Base-by-base conservation (phyloP, 1,140 invertebrate species). In the Nomia melanderi region DNA sequence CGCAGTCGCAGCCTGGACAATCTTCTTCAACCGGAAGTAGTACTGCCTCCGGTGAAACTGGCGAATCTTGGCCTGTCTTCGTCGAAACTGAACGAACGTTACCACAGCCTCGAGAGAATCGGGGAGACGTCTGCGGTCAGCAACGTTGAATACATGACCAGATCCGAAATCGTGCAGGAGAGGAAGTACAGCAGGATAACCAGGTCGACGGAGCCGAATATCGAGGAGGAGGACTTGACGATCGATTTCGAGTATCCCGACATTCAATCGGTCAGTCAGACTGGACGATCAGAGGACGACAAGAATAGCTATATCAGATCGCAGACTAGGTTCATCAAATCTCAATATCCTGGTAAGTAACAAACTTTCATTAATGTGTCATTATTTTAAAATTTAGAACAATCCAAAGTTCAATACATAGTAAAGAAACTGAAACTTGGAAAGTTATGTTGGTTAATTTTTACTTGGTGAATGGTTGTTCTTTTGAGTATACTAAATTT, bases 1-100 rank as follows among this genome's bases (percentile, higher is more conserved):
- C 93, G 96, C 8, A 97, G 96, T 72, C 93, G 96, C 85, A 97
- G 96, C 69, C 90, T 98, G 36, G 97, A 97, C 86, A 97, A 98
- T 91, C 89, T 98, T 1, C 89, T 97, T 4, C 94, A 94, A 56
- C 89, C 93, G 1, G 94, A 94, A 84, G 88, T 93, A 14, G 74
- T 91, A 0, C 71, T 90, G 44, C 85, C 93, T 0, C 87, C 92
- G 0, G 91, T 90, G 25, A 94, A 94, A 84, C 90, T 97, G 7
- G 94, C 95, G 1, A 95, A 95, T 74, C 91, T 97, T 54, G 96
- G 97, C 0, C 89, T 98, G 11, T 97, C 96, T 6, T 96, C 96
- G n/a, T 95, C 94, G 6, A 94, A 96, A 72, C 91, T 98, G 6
- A 98, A 98, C 85, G 97, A 97, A 67, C 93, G 97, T 4, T 98